Evolutionary conservation across 35 echinoderm and acorn worm species (phyloP).

Genomic region (Apostichopus japonicus): DNA sequence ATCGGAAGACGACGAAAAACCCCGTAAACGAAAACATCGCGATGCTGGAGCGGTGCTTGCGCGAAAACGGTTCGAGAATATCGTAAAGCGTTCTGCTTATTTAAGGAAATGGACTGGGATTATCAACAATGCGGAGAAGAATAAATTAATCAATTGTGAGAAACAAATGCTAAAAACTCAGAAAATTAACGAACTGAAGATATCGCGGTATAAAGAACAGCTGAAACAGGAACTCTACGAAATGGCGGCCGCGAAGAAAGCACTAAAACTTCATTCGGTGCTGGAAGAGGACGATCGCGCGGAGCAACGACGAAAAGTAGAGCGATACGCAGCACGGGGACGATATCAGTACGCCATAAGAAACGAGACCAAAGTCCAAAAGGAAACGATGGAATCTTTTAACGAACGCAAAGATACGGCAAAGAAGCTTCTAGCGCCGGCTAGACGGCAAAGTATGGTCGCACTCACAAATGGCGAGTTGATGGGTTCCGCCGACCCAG

Average conservation of each 20-base stretch:
- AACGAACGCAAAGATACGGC: slow-evolving; percentile 71
- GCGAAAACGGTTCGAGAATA: slow-evolving; percentile 64
- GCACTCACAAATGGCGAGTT: slow-evolving; percentile 68
- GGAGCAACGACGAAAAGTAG: slow-evolving; percentile 26
- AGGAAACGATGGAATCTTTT: slow-evolving; percentile 71
- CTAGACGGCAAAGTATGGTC: slow-evolving; percentile 49
- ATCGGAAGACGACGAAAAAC: background rate
- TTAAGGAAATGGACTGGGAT: slow-evolving; percentile 82
- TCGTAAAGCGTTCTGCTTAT: slow-evolving; percentile 65
- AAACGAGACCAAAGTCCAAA: slow-evolving; percentile 71
- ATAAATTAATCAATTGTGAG: slow-evolving; percentile 57
- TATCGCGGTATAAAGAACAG: slow-evolving; percentile 63
- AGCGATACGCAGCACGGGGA: slow-evolving; percentile 66
- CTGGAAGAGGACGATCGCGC: slow-evolving; percentile 52
- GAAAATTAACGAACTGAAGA: slow-evolving; percentile 40
- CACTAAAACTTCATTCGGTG: slow-evolving; percentile 68
- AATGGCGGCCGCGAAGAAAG: slow-evolving; percentile 69
- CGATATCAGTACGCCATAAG: slow-evolving; percentile 77
- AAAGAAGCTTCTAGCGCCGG: slow-evolving; percentile 60
- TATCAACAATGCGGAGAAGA: slow-evolving; percentile 79
- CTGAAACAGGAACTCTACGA: slow-evolving; percentile 75
- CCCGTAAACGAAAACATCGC: slow-evolving; percentile 19
- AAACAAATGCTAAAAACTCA: slow-evolving; percentile 61
- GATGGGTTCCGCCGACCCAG: slow-evolving; percentile 59
- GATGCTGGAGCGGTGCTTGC: slow-evolving; percentile 72